Evolutionary conservation across 2,888 invertebrate genomes (phyloP), one percentile per base, ranked within the genome.

Genomic region (Opisthograptis luteolata): DNA sequence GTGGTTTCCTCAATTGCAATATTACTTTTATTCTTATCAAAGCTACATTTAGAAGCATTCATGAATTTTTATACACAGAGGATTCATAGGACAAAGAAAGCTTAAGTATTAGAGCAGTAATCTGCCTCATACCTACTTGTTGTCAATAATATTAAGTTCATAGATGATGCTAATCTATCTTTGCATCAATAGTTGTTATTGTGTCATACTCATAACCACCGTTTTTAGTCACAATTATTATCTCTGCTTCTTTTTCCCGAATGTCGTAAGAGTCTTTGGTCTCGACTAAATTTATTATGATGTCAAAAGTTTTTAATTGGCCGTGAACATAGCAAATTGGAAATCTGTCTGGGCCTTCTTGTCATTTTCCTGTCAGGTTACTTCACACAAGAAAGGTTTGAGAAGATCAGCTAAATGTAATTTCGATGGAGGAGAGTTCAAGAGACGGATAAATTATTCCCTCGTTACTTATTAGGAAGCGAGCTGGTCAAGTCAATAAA

Each of bases 1-100:
- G 55, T 52, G 60, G 62, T 63, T 62, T 55, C 60, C 13, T 8
- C n/a, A 55, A 10, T 28, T 27, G 13, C 13, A 20, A 25, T 20
- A 7, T 20, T 17, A 17, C 20, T 31, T 3, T 6, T 8, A 24
- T 24, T 8, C 1, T 24, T n/a, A n/a, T 0, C 24, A 25, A 8
- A n/a, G 9, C 10, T 25, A n/a, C 2, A 25, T 25, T 25, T 28
- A 28, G 28, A n/a, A n/a, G n/a, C n/a, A n/a, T n/a, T n/a, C n/a
- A n/a, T n/a, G n/a, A n/a, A n/a, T n/a, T n/a, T n/a, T n/a, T n/a
- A n/a, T n/a, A n/a, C n/a, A n/a, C n/a, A n/a, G n/a, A n/a, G n/a
- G n/a, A n/a, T n/a, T n/a, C n/a, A n/a, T n/a, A n/a, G n/a, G n/a
- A n/a, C n/a, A n/a, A n/a, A n/a, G n/a, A n/a, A n/a, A n/a, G n/a